Evolutionary conservation across 2,797 vertebrate species (phyloP).

Genomic region (Staurois parvus): DNA sequence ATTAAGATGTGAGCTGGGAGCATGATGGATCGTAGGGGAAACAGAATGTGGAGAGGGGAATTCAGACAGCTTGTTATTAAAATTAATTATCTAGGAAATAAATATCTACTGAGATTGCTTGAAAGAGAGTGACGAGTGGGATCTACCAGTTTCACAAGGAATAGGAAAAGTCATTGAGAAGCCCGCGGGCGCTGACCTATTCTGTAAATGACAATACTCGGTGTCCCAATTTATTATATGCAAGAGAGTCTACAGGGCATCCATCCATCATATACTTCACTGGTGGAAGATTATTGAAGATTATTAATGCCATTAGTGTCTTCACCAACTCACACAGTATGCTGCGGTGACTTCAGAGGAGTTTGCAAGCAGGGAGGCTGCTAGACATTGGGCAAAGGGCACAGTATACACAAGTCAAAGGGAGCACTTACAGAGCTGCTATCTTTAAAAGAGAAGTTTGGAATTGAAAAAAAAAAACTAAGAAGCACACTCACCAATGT

Average conservation of each 20-base stretch:
- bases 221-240: slow-evolving; percentile 57
- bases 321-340: slow-evolving; percentile 7
- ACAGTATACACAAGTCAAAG: no score
- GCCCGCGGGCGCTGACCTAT: slow-evolving; percentile 55
- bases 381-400: background rate
- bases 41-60: slow-evolving; percentile 51
- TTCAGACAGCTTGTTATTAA: slow-evolving; percentile 61
- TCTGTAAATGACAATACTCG: slow-evolving; percentile 58
- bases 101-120: slow-evolving; percentile 53
- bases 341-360: slow-evolving; percentile 11
- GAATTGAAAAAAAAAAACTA: no score
- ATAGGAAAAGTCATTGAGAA: slow-evolving; percentile 46
- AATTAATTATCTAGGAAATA: slow-evolving; percentile 61
- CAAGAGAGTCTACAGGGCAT: slow-evolving; percentile 54
- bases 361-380: background rate
- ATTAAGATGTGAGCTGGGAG: slow-evolving; percentile 58
- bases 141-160: slow-evolving; percentile 41
- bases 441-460: no score
- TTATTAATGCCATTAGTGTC: slow-evolving; percentile 59
- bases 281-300: slow-evolving; percentile 46
- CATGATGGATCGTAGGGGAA: slow-evolving; percentile 44
- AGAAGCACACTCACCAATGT: no score
- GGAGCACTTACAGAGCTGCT: no score
- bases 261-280: slow-evolving; percentile 56
- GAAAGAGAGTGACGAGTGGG: slow-evolving; percentile 48